Percentiles rank a stretch among this genome's conserved stretches.
Evolutionary conservation across 2,888 invertebrate genomes (phyloP).

Genomic region (Archaeoteleia sp.): DNA sequence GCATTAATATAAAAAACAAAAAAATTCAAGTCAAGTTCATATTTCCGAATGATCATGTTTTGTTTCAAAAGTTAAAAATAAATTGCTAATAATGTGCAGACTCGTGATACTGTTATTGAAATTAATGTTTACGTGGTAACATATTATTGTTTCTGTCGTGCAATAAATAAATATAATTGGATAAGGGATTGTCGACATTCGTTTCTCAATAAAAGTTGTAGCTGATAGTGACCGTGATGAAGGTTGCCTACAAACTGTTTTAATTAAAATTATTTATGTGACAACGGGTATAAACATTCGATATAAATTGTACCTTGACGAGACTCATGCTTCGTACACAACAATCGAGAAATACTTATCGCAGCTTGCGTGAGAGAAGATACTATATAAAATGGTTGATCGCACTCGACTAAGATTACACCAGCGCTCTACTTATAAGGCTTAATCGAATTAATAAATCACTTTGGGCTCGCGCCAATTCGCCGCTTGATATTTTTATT

Average conservation of each 20-base stretch:
- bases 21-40: too few species aligned
- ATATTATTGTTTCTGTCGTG: not conserved
- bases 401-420: slow-evolving; percentile 67
- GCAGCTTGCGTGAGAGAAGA: slow-evolving; percentile 65
- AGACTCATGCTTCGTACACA: slow-evolving; percentile 42
- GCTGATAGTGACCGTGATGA: slow-evolving; percentile 1
- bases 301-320: slow-evolving; percentile 35
- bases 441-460: slow-evolving; percentile 72
- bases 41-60: too few species aligned
- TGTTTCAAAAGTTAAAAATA: too few species aligned
- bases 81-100: slow-evolving; percentile 17
- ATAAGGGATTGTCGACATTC: not conserved
- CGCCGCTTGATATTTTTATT: slow-evolving; percentile 68
- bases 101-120: slow-evolving; percentile 32
- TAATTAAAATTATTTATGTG: slow-evolving; percentile 39
- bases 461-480: slow-evolving; percentile 61
- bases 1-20: too few species aligned
- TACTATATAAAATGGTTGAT: slow-evolving; percentile 66
- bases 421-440: slow-evolving; percentile 64
- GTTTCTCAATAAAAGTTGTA: slow-evolving; percentile 1
- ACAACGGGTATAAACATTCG: slow-evolving; percentile 26
- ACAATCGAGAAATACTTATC: slow-evolving; percentile 53
- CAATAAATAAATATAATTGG: slow-evolving; percentile 3
- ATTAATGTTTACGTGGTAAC: slow-evolving; percentile 19
- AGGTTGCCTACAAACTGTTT: not conserved